Evolutionary conservation across 2,113 vertebrate species (phyloP), one percentile per base, ranked within the genome.

Genomic region (Serinus canaria): DNA sequence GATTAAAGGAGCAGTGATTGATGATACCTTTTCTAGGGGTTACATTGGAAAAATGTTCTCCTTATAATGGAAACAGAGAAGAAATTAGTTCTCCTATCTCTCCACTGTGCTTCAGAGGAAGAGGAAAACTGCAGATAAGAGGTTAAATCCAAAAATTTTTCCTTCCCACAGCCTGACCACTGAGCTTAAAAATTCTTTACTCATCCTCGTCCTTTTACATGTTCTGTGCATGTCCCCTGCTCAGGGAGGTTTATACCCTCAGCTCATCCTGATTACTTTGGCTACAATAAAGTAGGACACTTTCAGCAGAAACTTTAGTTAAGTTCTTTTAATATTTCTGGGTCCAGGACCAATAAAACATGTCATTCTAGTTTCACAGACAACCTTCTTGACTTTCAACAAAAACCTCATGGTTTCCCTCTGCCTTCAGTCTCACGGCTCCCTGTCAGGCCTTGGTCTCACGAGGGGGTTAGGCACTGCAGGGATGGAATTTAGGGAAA

Each of bases 1-100:
- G 86, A 93, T 96, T 96, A 96, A 96, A 89, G 60, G 49, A 96
- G 58, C 90, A 94, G 86, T 97, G 96, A 96, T 94, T 96, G 90
- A 96, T 97, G 94, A 96, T 82, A 94, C 76, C 73, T 95, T 95
- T 97, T 96, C 96, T 83, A 93, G 47, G 76, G 92, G 82, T 95
- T 95, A 94, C 90, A 92, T 74, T 96, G 95, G 93, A 96, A 93
- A 96, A 95, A 92, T 89, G 92, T 89, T 67, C 83, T 97, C 88
- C 80, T 90, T 92, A 90, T 96, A 92, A 84, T 92, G 93, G 94
- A 89, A 94, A 75, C 80, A 93, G 92, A 94, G 93, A 93, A 94
- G 88, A 94, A 96, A 93, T 96, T 96, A 95, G 87, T 91, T 91
- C 87, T 95, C 56, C 89, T 96, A 52, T 92, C 73, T 95, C 69